Conservation (phyloP, 2,888 invertebrate genomes). For the Chironomus riparius region DNA sequence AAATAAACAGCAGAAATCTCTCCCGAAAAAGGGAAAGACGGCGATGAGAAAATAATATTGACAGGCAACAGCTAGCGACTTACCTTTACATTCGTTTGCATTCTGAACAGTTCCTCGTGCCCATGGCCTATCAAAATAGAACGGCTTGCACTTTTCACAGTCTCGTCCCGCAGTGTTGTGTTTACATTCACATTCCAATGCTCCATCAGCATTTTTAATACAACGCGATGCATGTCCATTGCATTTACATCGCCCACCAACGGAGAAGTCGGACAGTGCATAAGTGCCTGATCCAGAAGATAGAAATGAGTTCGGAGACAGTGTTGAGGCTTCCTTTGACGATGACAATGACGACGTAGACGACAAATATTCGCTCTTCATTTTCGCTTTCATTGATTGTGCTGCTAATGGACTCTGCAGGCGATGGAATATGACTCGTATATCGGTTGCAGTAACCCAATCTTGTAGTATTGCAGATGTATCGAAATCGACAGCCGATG, state of each 20-base stretch:
- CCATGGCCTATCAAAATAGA: conserved; percentile 98
- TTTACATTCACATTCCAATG: conserved; percentile 88
- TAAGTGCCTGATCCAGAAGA: conserved; percentile 53
- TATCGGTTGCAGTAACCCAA: conserved; percentile 98
- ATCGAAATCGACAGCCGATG: conserved; percentile 90
- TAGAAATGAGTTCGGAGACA: conserved; percentile 34
- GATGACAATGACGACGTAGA: not conserved
- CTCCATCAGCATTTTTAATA: conserved; percentile 58
- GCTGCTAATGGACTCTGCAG: conserved; percentile 57
- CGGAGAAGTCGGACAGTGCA: conserved; percentile 94
- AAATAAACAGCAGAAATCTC: not conserved
- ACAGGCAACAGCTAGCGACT: conserved; percentile 37
- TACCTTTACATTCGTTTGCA: conserved; percentile 98
- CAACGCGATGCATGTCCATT: conserved; percentile 97
- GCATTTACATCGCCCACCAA: conserved; percentile 98
- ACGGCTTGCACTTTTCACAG: conserved; percentile 97
- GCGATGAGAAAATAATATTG: no score
- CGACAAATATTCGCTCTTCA: conserved; percentile 29
- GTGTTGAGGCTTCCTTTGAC: conserved; percentile 33
- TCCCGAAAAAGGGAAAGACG: not conserved
- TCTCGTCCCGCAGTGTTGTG: conserved; percentile 98
- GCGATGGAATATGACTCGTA: conserved; percentile 85
- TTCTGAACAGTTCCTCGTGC: conserved; percentile 89
- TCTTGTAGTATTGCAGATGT: conserved; percentile 92
- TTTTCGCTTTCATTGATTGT: conserved; percentile 33